phyloP scores from a whole-genome alignment of 2,888 invertebrate genomes.

The Drosophila mayaguana region DNA sequence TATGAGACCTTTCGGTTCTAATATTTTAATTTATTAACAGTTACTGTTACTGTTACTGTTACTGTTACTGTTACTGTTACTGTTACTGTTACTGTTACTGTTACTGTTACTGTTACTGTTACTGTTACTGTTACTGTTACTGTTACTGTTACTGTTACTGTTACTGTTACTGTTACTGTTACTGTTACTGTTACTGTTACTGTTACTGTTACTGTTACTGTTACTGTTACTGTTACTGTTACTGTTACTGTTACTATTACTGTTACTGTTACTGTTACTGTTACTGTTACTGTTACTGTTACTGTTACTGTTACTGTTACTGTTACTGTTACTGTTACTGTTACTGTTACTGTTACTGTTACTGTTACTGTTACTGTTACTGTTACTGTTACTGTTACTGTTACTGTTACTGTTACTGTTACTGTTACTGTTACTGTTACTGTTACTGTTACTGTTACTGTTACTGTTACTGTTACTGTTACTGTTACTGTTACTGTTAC shows the following conservation, averaged over 20 bases:
- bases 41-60: neutral
- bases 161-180: neutral
- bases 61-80: neutral
- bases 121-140: neutral
- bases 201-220: neutral
- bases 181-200: neutral
- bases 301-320: neutral
- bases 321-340: neutral
- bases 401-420: too few species aligned
- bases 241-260: neutral
- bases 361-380: neutral
- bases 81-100: neutral
- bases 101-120: neutral
- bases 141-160: conserved; percentile 1
- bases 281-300: conserved; percentile 2
- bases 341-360: neutral
- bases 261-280: neutral
- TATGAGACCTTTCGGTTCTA: neutral
- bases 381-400: too few species aligned
- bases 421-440: too few species aligned
- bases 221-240: neutral
- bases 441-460: too few species aligned
- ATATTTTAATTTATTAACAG: too few species aligned
- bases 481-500: too few species aligned
- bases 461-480: too few species aligned